Base-by-base conservation (phyloP, 1,140 invertebrate genomes). In the Homalodisca vitripennis region DNA sequence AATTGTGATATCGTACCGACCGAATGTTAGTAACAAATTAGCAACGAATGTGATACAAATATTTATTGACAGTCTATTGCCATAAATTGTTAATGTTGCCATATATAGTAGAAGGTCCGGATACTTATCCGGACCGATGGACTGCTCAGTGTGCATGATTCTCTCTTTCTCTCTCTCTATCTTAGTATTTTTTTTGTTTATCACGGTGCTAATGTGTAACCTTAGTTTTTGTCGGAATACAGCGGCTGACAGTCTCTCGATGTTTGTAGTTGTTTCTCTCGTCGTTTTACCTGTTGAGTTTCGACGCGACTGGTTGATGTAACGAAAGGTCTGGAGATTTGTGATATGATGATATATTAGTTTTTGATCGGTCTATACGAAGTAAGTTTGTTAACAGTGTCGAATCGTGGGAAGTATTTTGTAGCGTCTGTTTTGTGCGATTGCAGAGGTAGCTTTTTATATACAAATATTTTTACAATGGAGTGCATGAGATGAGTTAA, bases 11-110 rank as follows among this genome's bases (percentile, higher is more conserved):
- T 20, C n/a, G 24, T 60, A 60, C 22, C 3, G 41, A 47, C 20
- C 24, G 32, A 41, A 64, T 17, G 41, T 66, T 46, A 46, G 32
- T 46, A 66, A 66, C 32, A 41, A 66, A 22, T 66, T 66, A 66
- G 63, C 63, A 66, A 66, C 63, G 63, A 66, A 66, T 66, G 63
- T 66, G 63, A 66, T 66, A 66, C 29, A 66, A 46, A 63, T 63
- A 63, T 32, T 6, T 60, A 60, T 26, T 63, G 20, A 47, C 32
- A 27, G 32, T 66, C 63, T 66, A 46, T 66, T 66, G 63, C 63
- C 63, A 66, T 66, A 66, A 46, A 46, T 47, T 26, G 63, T 66
- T 66, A 46, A 46, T 46, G 41, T 46, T 41, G 41, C 41, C 41
- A 46, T 46, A 66, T 27, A 24, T 41, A 10, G 41, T 27, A 47